These are phyloP conservation scores for Dichetophora obliterata DNA, from an alignment of 2,888 invertebrate genomes.

Conservation along the genomic window DNA sequence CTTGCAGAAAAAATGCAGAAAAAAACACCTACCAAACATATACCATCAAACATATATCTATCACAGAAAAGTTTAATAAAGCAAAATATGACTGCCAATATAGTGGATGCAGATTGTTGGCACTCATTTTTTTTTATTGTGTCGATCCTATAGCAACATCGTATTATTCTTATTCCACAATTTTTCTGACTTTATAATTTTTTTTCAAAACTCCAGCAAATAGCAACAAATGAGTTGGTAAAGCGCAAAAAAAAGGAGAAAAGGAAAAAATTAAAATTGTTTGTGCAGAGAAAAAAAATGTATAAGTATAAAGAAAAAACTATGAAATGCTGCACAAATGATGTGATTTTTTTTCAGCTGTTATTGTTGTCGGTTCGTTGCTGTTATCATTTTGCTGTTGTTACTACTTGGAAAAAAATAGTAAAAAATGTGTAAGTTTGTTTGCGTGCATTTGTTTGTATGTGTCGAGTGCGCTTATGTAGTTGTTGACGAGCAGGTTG, in stretches of 20 bases:
- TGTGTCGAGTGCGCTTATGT: background rate
- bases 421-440: background rate
- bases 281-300: background rate
- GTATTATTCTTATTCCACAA: background rate
- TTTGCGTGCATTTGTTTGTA: background rate
- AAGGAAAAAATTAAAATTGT: background rate
- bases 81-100: conserved; percentile 11
- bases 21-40: too few relatives aligned
- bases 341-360: background rate
- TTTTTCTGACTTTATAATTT: background rate
- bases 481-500: conserved; percentile 24
- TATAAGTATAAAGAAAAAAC: background rate
- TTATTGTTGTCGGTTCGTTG: background rate
- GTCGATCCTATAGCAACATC: background rate
- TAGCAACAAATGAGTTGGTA: conserved; percentile 15
- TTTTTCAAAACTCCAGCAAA: background rate
- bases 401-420: background rate
- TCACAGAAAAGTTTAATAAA: background rate
- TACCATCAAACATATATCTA: too few relatives aligned
- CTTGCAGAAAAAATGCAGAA: too few relatives aligned
- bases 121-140: background rate
- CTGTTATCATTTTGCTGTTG: background rate
- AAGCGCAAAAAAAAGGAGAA: background rate
- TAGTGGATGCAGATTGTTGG: background rate
- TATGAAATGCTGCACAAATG: background rate